phyloP scores from a whole-genome alignment of 2,113 vertebrate species.

The Gadus chalcogrammus region DNA sequence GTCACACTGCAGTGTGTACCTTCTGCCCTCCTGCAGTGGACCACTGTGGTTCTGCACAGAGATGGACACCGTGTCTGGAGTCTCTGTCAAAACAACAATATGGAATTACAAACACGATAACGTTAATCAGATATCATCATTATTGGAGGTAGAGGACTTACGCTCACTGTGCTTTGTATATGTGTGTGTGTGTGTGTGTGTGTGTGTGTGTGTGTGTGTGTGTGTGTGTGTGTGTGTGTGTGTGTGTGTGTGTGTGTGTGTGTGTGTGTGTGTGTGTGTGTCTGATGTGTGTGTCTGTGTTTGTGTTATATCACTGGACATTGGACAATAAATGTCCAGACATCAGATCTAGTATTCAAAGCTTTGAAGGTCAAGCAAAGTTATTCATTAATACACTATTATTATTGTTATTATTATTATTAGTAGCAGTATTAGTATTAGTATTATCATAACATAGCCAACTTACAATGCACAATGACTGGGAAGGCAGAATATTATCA shows the following conservation, averaged over 20 bases:
- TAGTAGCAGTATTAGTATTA: not conserved
- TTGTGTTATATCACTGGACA: not conserved
- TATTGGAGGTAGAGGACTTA: not conserved
- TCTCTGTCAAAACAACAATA: conserved; percentile 30
- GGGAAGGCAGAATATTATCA: not conserved
- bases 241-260: not conserved
- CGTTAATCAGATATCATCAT: not conserved
- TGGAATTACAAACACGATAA: no score
- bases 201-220: not conserved
- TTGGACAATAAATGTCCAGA: not conserved
- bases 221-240: not conserved
- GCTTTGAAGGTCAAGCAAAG: no score
- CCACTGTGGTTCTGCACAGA: not conserved
- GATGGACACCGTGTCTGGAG: conserved; percentile 26
- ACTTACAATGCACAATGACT: conserved; percentile 54
- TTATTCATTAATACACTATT: not conserved
- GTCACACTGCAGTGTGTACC: conserved; percentile 46
- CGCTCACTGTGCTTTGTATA: conserved; percentile 48
- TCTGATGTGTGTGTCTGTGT: not conserved
- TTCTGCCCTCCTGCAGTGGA: conserved; percentile 25
- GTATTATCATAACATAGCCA: not conserved
- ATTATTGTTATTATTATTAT: not conserved
- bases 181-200: not conserved
- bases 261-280: not conserved
- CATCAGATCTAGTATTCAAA: no score